phyloP scores from a whole-genome alignment of 2,113 vertebrate genomes.

The Malurus melanocephalus region DNA sequence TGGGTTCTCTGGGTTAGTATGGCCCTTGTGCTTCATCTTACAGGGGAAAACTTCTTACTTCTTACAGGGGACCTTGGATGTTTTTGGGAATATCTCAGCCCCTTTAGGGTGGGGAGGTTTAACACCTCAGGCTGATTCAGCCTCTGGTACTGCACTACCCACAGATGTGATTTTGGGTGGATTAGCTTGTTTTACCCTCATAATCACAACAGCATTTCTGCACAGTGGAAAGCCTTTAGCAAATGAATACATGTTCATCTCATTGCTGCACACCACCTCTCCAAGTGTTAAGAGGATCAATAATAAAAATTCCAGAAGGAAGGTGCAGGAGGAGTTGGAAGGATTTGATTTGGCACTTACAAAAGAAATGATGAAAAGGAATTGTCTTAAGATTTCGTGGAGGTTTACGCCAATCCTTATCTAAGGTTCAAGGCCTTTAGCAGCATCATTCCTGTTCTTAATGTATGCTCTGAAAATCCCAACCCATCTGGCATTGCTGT shows the following conservation, averaged over 20 bases:
- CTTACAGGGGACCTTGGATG: background rate
- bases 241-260: background rate
- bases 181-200: background rate
- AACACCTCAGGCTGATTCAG: background rate
- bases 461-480: background rate
- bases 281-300: background rate
- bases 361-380: slow-evolving; percentile 2
- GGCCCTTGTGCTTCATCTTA: background rate
- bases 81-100: background rate
- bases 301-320: background rate
- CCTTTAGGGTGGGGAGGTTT: background rate
- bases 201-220: background rate
- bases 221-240: background rate
- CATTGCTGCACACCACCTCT: background rate
- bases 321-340: background rate
- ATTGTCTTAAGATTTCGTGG: background rate
- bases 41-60: too few relatives aligned
- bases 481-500: slow-evolving; percentile 6
- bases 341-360: background rate
- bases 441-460: background rate
- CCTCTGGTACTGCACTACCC: background rate
- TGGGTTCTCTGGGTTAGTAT: background rate
- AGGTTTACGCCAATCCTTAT: background rate
- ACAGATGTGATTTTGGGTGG: background rate
- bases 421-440: slow-evolving; percentile 20